These are phyloP conservation scores for Thryonomys swinderianus DNA, from an alignment of 2,113 vertebrate species.

Conservation along the genomic window DNA sequence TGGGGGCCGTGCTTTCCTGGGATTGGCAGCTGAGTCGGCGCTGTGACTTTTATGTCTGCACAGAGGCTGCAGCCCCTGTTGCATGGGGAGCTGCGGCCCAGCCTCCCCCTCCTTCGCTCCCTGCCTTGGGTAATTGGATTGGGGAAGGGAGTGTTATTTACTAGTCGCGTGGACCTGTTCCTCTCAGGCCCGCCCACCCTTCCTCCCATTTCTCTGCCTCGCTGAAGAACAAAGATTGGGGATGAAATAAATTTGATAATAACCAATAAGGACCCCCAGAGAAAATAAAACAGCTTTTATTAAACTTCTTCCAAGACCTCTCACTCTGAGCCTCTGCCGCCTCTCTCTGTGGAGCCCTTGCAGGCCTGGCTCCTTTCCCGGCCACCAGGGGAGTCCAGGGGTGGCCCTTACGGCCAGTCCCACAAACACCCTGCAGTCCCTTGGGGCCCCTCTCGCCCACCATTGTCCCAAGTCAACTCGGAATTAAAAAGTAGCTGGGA, in stretches of 20 bases:
- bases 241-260: slow-evolving; percentile 89
- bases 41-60: neutral
- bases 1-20: neutral
- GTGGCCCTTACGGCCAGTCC: slow-evolving; percentile 73
- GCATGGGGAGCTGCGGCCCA: neutral
- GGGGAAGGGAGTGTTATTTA: slow-evolving; percentile 70
- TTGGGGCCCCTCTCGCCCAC: slow-evolving; percentile 80
- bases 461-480: slow-evolving; percentile 81
- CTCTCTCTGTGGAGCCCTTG: neutral
- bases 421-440: slow-evolving; percentile 76
- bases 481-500: slow-evolving; percentile 79
- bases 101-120: neutral
- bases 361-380: neutral
- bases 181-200: neutral
- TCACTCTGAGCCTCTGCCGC: slow-evolving; percentile 82
- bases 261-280: slow-evolving; percentile 87
- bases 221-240: slow-evolving; percentile 89
- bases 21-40: neutral
- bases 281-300: slow-evolving; percentile 89
- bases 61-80: neutral
- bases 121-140: slow-evolving; percentile 65
- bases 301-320: slow-evolving; percentile 90
- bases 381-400: neutral
- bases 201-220: slow-evolving; percentile 81
- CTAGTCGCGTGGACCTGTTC: neutral